Conservation (phyloP, 2,888 invertebrate species). For the Mamestra brassicae region DNA sequence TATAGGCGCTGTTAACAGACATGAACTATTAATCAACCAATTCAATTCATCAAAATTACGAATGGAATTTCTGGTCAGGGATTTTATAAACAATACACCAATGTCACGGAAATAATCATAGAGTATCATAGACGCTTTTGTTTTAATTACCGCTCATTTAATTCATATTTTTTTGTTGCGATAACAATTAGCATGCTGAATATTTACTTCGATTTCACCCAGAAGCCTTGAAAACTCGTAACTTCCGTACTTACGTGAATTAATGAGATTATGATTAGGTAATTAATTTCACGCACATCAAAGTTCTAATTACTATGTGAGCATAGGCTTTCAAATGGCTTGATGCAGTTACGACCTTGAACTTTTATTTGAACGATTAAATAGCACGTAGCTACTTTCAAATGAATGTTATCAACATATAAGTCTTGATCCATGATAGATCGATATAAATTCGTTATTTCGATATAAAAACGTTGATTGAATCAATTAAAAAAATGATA, state of each 20-base stretch:
- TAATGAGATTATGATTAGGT: constrained; percentile 26
- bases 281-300: constrained; percentile 34
- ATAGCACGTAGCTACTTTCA: not conserved
- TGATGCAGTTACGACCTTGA: constrained; percentile 16
- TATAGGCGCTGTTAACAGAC: constrained; percentile 9
- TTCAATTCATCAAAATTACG: constrained; percentile 20
- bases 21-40: constrained; percentile 42
- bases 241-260: constrained; percentile 1
- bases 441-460: not conserved
- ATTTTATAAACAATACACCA: constrained; percentile 14
- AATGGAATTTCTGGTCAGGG: constrained; percentile 16
- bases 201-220: constrained; percentile 33
- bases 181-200: not conserved
- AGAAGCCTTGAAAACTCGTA: constrained; percentile 21
- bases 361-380: constrained; percentile 5
- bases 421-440: not conserved
- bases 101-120: not conserved
- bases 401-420: not conserved
- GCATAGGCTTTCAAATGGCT: not conserved
- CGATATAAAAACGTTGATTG: too few relatives aligned
- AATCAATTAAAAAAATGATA: too few relatives aligned
- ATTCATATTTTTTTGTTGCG: not conserved
- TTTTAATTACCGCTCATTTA: not conserved
- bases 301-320: not conserved
- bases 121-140: not conserved